phyloP scores from a whole-genome alignment of 2,113 vertebrate species.

The Heterotilapia buettikoferi region DNA sequence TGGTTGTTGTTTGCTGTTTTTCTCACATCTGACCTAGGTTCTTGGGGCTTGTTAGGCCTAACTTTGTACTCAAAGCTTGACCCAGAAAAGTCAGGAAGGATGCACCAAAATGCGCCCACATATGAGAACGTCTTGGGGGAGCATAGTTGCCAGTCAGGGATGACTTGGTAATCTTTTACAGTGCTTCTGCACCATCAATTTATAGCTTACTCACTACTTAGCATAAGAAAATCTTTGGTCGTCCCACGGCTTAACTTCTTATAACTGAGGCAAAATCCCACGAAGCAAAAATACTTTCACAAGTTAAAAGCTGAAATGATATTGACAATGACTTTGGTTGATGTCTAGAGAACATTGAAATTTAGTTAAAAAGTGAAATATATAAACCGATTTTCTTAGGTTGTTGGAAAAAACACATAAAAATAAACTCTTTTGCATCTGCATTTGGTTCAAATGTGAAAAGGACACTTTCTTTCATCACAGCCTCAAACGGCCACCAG shows the following conservation, averaged over 20 bases:
- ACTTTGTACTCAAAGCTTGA: not conserved
- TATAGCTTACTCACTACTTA: not conserved
- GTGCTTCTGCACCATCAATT: not conserved
- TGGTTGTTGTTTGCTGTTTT: not conserved
- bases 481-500: not conserved
- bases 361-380: fast-evolving
- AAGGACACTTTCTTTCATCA: fast-evolving
- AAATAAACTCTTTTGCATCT: not conserved
- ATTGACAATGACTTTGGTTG: not conserved
- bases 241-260: fast-evolving
- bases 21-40: not conserved
- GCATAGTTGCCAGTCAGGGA: not conserved
- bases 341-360: not conserved
- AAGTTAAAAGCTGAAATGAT: not conserved
- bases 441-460: not conserved
- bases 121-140: not conserved
- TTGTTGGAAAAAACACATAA: not conserved
- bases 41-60: not conserved
- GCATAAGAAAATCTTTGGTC: not conserved
- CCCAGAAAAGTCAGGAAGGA: not conserved
- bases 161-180: not conserved
- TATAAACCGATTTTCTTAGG: not conserved
- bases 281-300: not conserved
- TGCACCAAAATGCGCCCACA: not conserved
- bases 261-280: not conserved